These are phyloP conservation scores for Pomatorhinus ruficollis DNA, from an alignment of 2,113 vertebrate species.

Conservation along the genomic window DNA sequence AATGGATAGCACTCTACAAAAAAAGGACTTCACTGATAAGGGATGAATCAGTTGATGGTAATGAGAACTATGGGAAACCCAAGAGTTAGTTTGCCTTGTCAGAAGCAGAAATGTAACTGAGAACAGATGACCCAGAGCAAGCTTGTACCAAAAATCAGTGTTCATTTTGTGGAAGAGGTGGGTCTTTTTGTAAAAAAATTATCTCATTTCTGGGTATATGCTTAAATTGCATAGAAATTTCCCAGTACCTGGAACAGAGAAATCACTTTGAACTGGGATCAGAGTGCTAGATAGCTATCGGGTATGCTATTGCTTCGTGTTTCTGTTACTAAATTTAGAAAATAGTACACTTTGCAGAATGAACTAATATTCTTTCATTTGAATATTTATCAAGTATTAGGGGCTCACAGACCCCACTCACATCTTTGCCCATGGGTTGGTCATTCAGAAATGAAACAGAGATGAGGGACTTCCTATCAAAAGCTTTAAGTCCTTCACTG, in stretches of 20 bases:
- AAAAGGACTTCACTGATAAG: background rate
- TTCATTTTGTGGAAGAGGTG: background rate
- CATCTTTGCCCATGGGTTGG: background rate
- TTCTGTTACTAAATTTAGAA: background rate
- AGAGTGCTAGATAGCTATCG: background rate
- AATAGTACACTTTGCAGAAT: background rate
- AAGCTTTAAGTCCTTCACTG: background rate
- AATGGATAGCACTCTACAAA: background rate
- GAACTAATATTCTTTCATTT: background rate
- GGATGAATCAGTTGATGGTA: background rate
- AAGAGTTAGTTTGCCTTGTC: background rate
- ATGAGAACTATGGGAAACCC: background rate
- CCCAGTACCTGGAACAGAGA: background rate
- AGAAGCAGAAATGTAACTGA: background rate
- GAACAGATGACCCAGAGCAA: background rate
- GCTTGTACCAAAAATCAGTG: background rate
- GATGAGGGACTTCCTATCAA: background rate
- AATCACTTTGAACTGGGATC: background rate
- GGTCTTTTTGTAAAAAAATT: background rate
- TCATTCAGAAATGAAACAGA: background rate
- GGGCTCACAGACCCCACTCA: background rate
- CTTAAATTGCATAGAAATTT: background rate
- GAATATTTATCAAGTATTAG: background rate
- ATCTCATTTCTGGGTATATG: background rate
- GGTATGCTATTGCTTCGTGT: background rate